Percentiles rank a stretch among this genome's conserved stretches.
Conservation (phyloP, 2,113 vertebrate species). For the Kobus ellipsiprymnus region DNA sequence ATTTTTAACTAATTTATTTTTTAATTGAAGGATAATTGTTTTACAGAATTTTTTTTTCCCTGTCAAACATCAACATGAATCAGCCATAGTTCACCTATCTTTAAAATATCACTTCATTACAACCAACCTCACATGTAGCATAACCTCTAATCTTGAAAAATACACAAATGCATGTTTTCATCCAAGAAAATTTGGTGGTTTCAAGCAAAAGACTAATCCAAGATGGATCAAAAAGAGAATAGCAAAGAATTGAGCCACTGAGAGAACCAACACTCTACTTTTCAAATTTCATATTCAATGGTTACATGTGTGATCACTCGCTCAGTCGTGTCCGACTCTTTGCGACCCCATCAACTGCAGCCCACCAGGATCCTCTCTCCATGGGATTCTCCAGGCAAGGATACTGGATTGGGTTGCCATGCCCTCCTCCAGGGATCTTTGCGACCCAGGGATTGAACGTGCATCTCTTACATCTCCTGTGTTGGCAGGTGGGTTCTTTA, state of each 20-base stretch:
- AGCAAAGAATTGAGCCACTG: not conserved
- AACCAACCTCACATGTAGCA: not conserved
- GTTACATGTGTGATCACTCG: not conserved
- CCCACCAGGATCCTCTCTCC: not conserved
- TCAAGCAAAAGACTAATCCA: conserved; percentile 11
- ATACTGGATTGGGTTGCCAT: not conserved
- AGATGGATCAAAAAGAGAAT: not conserved
- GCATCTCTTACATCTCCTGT: not conserved
- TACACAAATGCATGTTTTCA: not conserved
- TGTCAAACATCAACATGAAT: not conserved
- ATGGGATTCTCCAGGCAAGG: not conserved
- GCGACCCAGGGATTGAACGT: not conserved
- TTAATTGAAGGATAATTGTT: not conserved
- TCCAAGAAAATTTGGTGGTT: not conserved
- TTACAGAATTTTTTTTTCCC: not conserved
- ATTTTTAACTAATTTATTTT: not conserved
- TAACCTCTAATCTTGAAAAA: not conserved
- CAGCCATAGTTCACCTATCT: not conserved
- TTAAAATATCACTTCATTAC: conserved; percentile 8
- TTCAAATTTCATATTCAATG: not conserved
- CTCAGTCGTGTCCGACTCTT: not conserved
- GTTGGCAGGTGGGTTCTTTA: not conserved
- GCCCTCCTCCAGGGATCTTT: not conserved
- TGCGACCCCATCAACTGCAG: not conserved
- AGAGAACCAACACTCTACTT: not conserved